phyloP scores from a whole-genome alignment of 1,140 invertebrate species.

The Diabrotica virgifera region DNA sequence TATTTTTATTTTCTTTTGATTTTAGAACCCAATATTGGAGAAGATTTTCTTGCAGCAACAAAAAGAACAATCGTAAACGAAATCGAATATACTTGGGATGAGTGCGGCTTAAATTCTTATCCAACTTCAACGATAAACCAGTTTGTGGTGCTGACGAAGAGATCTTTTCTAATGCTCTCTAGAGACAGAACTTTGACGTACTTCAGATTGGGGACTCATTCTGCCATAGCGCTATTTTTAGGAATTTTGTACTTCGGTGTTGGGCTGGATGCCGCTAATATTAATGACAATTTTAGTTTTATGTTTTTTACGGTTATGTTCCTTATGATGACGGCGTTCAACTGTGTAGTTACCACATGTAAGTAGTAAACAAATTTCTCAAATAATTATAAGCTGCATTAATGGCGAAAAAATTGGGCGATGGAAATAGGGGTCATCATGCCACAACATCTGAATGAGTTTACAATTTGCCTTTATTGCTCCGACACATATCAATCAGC shows the following conservation, averaged over 20 bases:
- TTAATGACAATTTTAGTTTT: slow-evolving; percentile 43
- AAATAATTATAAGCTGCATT: too few species aligned
- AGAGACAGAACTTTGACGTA: slow-evolving; percentile 66
- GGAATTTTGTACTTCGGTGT: slow-evolving; percentile 78
- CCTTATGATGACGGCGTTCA: slow-evolving; percentile 64
- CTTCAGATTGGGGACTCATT: slow-evolving; percentile 73
- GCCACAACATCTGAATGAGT: too few species aligned
- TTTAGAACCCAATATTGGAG: too few species aligned
- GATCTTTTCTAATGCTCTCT: slow-evolving; percentile 60
- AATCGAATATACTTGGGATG: slow-evolving; percentile 7
- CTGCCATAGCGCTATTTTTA: slow-evolving; percentile 72
- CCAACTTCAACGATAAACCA: slow-evolving; percentile 65
- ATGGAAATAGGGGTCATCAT: too few species aligned
- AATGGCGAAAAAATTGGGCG: too few species aligned
- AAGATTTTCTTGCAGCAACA: too few species aligned
- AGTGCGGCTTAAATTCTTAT: slow-evolving; percentile 42
- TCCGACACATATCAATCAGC: too few species aligned
- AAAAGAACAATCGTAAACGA: too few species aligned
- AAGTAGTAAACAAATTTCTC: slow-evolving; percentile 51
- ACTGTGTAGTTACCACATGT: slow-evolving; percentile 83
- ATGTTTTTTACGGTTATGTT: slow-evolving; percentile 45
- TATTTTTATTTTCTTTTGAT: too few species aligned
- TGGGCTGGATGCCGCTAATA: slow-evolving; percentile 52
- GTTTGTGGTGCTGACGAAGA: slow-evolving; percentile 59
- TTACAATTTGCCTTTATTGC: too few species aligned